Evolutionary conservation across 1,140 invertebrate genomes (phyloP).

Genomic region (Zaprionus inermis): DNA sequence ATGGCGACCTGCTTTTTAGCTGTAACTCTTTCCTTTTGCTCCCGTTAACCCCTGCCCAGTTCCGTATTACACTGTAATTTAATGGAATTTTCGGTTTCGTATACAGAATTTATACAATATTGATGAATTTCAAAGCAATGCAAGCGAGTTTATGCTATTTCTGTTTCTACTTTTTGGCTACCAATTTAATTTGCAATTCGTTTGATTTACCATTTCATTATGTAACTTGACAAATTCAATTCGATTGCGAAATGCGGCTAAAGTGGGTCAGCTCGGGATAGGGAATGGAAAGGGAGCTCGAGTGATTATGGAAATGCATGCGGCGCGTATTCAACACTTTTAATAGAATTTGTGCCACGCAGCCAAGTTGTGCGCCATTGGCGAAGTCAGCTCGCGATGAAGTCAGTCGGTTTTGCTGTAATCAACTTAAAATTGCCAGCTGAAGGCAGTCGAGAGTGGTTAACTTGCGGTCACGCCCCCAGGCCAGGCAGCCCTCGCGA

Average conservation of each 20-base stretch:
- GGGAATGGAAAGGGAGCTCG: background rate
- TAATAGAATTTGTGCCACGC: constrained; percentile 63
- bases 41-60: background rate
- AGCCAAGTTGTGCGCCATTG: constrained; percentile 45
- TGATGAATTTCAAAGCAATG: constrained; percentile 8
- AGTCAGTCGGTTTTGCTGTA: constrained; percentile 14
- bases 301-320: constrained; percentile 29
- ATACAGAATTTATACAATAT: constrained; percentile 31
- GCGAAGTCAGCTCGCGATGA: background rate
- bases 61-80: background rate
- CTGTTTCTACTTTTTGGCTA: constrained; percentile 35
- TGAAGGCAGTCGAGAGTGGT: constrained; percentile 41
- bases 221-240: constrained; percentile 73
- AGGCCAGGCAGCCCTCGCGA: constrained; percentile 44
- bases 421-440: constrained; percentile 69
- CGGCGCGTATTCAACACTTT: constrained; percentile 21
- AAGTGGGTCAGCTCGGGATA: background rate
- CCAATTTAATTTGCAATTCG: constrained; percentile 74
- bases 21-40: background rate
- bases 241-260: constrained; percentile 39
- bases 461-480: constrained; percentile 43
- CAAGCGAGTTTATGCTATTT: constrained; percentile 34
- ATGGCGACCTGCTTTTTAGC: background rate
- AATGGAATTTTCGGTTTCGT: constrained; percentile 1
- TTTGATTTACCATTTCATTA: constrained; percentile 77